Conservation (phyloP, 2,888 invertebrate species). For the Gerris lacustris region DNA sequence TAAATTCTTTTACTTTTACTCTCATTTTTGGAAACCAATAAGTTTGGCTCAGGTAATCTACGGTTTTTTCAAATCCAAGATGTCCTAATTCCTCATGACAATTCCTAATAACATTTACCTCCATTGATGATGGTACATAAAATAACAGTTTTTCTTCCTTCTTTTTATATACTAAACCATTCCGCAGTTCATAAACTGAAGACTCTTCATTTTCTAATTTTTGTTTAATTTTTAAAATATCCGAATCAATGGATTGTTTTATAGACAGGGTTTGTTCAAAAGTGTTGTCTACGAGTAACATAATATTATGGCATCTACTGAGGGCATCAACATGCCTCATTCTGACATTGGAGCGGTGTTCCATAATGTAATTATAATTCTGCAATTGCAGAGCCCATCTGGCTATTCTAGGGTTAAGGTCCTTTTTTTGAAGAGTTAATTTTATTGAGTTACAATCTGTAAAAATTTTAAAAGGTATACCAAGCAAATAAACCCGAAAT, state of each 20-base stretch:
- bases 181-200: slow-evolving; percentile 9
- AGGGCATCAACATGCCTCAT: slow-evolving; percentile 33
- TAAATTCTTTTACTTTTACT: slow-evolving; percentile 5
- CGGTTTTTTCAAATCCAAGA: slow-evolving; percentile 11
- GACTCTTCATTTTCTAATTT: slow-evolving; percentile 12
- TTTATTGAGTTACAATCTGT: slow-evolving; percentile 35
- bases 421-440: slow-evolving; percentile 30
- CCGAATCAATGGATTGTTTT: slow-evolving; percentile 13
- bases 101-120: slow-evolving; percentile 5
- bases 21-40: slow-evolving; percentile 15
- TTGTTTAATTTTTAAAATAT: slow-evolving; percentile 4
- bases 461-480: slow-evolving; percentile 31
- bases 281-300: slow-evolving; percentile 28
- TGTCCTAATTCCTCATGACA: slow-evolving; percentile 12
- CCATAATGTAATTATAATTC: slow-evolving; percentile 29
- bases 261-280: slow-evolving; percentile 28
- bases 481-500: slow-evolving; percentile 34
- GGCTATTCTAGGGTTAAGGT: slow-evolving; percentile 31
- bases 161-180: slow-evolving; percentile 15
- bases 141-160: slow-evolving; percentile 10
- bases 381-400: slow-evolving; percentile 32
- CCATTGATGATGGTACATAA: slow-evolving; percentile 15
- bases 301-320: slow-evolving; percentile 27
- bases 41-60: not conserved
- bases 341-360: slow-evolving; percentile 27